Percentiles rank a stretch among this genome's conserved stretches.
phyloP scores from a whole-genome alignment of 2,888 invertebrate genomes.

The Cryptophagus acutangulus region DNA sequence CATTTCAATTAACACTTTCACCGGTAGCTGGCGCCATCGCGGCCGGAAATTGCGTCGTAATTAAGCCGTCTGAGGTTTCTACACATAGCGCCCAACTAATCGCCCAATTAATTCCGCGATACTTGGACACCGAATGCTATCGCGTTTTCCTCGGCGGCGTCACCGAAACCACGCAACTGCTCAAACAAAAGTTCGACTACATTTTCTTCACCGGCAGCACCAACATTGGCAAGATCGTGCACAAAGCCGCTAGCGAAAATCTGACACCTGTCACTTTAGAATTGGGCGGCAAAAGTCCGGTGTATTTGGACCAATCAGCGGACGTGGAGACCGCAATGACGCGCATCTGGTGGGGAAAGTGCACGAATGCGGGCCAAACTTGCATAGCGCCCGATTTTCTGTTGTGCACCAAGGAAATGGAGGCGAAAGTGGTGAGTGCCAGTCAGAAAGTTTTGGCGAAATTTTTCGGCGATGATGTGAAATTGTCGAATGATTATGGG shows the following conservation, averaged over 20 bases:
- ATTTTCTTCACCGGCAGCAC: slow-evolving; percentile 94
- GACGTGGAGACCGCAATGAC: slow-evolving; percentile 73
- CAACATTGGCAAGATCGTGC: slow-evolving; percentile 80
- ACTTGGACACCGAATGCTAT: slow-evolving; percentile 85
- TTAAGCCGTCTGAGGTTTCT: slow-evolving; percentile 93
- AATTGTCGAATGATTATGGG: slow-evolving; percentile 71
- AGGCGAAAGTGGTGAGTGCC: slow-evolving; percentile 53
- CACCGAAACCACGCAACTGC: slow-evolving; percentile 76
- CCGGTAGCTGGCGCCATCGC: slow-evolving; percentile 85
- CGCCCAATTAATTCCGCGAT: slow-evolving; percentile 73
- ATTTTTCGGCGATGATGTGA: slow-evolving; percentile 77
- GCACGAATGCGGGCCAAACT: slow-evolving; percentile 88
- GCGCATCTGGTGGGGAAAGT: slow-evolving; percentile 93
- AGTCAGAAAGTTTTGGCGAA: slow-evolving; percentile 62
- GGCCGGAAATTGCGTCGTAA: slow-evolving; percentile 88
- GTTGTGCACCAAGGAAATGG: slow-evolving; percentile 73
- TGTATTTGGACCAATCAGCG: slow-evolving; percentile 79
- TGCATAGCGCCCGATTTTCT: slow-evolving; percentile 96
- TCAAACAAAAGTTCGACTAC: slow-evolving; percentile 89
- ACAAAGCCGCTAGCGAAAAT: slow-evolving; percentile 82
- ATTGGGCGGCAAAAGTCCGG: slow-evolving; percentile 78
- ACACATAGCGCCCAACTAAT: slow-evolving; percentile 66
- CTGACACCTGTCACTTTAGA: slow-evolving; percentile 69
- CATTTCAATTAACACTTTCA: slow-evolving; percentile 71
- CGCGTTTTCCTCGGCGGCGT: slow-evolving; percentile 79